phyloP scores from a whole-genome alignment of 2,113 vertebrate species.

The Corythornis cristatus region DNA sequence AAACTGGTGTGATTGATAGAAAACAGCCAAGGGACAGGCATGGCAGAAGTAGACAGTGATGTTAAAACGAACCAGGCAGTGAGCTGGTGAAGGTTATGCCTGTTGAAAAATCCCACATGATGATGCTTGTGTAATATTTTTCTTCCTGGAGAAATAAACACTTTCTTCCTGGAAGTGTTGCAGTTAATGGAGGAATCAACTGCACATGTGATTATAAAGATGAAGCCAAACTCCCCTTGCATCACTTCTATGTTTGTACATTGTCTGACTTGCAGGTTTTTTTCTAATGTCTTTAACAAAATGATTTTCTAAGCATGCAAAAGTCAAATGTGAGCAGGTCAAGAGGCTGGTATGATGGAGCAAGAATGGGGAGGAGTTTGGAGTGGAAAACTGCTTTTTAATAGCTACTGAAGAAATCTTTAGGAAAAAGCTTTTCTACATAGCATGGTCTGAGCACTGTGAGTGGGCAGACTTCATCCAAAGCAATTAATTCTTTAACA shows the following conservation, averaged over 20 bases:
- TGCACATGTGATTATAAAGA: not conserved
- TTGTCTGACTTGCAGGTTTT: not conserved
- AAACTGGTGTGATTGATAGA: not conserved
- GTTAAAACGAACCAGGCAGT: not conserved
- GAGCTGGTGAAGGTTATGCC: not conserved
- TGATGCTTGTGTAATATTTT: not conserved
- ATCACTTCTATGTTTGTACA: not conserved
- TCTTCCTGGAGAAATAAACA: not conserved
- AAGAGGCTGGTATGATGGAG: not conserved
- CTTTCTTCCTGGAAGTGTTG: not conserved
- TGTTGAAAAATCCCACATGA: not conserved
- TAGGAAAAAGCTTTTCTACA: not conserved
- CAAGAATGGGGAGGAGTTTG: not conserved
- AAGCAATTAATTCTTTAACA: not conserved
- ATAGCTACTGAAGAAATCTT: not conserved
- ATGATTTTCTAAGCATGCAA: not conserved
- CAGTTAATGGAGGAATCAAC: not conserved
- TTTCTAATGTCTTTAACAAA: not conserved
- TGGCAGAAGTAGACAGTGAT: not conserved
- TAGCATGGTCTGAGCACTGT: not conserved
- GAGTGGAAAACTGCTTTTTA: not conserved
- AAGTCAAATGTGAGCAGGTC: not conserved
- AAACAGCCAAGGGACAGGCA: not conserved
- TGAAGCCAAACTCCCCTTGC: not conserved
- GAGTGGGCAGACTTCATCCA: not conserved